These are phyloP conservation scores for Crossaster papposus DNA, from an alignment of 53 echinoderm and acorn worm species.

Conservation along the genomic window DNA sequence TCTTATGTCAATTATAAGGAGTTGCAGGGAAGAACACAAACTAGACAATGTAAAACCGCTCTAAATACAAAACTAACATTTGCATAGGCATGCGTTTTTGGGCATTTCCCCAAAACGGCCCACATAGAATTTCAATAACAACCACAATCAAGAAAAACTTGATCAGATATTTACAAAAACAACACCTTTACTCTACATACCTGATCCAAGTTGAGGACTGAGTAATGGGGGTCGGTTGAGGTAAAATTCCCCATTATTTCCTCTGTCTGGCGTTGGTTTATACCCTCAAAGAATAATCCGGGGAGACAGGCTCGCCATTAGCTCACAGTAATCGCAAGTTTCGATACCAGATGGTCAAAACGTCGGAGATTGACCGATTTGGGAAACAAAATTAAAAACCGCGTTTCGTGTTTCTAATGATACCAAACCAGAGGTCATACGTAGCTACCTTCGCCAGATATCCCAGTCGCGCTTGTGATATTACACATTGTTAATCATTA, in stretches of 20 bases:
- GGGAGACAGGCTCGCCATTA: neutral
- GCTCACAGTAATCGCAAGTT: neutral
- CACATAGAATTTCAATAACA: too few species aligned
- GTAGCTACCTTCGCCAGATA: neutral
- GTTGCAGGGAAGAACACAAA: neutral
- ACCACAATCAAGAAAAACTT: neutral
- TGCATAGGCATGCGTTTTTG: too few species aligned
- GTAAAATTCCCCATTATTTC: slow-evolving; percentile 47
- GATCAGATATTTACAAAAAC: neutral
- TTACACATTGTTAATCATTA: neutral
- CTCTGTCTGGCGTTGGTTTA: neutral
- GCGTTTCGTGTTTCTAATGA: neutral
- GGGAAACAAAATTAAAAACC: neutral
- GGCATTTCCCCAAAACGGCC: too few species aligned
- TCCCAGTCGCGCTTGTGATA: neutral
- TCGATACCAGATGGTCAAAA: too few species aligned
- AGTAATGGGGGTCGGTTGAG: slow-evolving; percentile 20
- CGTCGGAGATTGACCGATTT: neutral
- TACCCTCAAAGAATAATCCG: neutral
- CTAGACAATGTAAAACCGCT: too few species aligned
- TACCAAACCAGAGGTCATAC: neutral
- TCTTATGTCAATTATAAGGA: neutral
- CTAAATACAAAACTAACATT: too few species aligned
- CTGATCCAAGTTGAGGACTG: slow-evolving; percentile 32
- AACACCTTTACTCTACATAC: neutral